These are phyloP conservation scores for Amphilophus citrinellus DNA, from an alignment of 2,113 vertebrate species.

Conservation along the genomic window DNA sequence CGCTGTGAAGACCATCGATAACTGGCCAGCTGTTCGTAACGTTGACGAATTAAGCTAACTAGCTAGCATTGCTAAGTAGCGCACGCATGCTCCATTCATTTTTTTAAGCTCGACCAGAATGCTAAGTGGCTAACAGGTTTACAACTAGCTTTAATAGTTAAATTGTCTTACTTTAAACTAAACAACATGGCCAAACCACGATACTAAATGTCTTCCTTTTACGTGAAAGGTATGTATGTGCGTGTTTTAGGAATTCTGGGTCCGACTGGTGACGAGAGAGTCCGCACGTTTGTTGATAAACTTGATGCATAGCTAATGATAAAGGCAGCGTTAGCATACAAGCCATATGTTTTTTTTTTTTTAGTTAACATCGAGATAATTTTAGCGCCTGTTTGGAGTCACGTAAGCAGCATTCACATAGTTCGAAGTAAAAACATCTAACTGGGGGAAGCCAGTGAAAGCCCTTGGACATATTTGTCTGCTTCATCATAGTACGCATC, in stretches of 20 bases:
- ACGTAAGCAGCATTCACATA: background rate
- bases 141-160: constrained; percentile 30
- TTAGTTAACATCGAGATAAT: background rate
- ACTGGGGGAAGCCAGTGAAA: background rate
- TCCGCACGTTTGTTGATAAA: constrained; percentile 50
- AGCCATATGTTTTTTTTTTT: constrained; percentile 17
- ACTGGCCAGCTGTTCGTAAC: background rate
- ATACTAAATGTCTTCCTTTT: accelerated
- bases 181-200: background rate
- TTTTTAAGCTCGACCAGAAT: constrained; percentile 9
- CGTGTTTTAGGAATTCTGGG: accelerated
- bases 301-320: constrained; percentile 42
- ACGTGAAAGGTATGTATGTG: accelerated
- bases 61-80: constrained; percentile 63
- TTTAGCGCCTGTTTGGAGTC: background rate
- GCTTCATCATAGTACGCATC: constrained; percentile 15
- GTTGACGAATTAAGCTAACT: constrained; percentile 19
- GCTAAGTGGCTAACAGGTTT: constrained; percentile 53
- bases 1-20: accelerated
- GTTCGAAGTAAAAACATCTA: background rate
- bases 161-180: background rate
- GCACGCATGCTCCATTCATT: constrained; percentile 77
- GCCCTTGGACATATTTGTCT: background rate
- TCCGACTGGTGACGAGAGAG: background rate
- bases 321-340: constrained; percentile 28